These are phyloP conservation scores for Callimico goeldii DNA, from an alignment of 2,797 vertebrate species.

Conservation along the genomic window DNA sequence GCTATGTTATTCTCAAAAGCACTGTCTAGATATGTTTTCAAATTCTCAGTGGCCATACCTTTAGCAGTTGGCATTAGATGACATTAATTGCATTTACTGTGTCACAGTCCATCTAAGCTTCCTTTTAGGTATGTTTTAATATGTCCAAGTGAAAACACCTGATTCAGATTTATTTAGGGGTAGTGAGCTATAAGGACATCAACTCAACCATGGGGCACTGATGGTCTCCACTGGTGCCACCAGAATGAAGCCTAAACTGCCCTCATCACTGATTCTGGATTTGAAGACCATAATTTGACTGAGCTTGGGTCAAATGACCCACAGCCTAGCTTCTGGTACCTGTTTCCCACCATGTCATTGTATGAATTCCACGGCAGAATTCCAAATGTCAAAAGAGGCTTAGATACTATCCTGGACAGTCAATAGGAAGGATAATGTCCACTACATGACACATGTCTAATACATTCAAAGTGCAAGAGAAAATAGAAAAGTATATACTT, in stretches of 20 bases:
- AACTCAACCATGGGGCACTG: not conserved
- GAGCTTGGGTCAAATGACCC: not conserved
- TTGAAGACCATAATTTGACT: not conserved
- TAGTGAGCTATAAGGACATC: not conserved
- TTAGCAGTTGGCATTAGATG: conserved; percentile 12
- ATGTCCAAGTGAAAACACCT: conserved; percentile 37
- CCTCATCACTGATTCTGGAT: not conserved
- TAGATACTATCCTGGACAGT: not conserved
- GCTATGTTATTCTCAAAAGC: conserved; percentile 47
- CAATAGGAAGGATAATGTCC: not conserved
- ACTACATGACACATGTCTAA: not conserved
- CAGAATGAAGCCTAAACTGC: not conserved
- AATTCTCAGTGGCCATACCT: conserved; percentile 35
- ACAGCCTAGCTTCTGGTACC: not conserved
- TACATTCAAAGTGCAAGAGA: not conserved
- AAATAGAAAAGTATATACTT: not conserved
- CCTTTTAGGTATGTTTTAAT: not conserved
- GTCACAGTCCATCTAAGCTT: conserved; percentile 23
- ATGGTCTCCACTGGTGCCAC: not conserved
- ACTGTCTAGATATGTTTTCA: conserved; percentile 47
- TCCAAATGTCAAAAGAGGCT: not conserved
- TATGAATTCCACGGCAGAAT: not conserved
- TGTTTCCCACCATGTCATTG: not conserved
- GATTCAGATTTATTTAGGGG: conserved; percentile 21
- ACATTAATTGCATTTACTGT: conserved; percentile 37